Conservation (phyloP, 2,113 vertebrate genomes). For the Orthochromis indermauri region DNA sequence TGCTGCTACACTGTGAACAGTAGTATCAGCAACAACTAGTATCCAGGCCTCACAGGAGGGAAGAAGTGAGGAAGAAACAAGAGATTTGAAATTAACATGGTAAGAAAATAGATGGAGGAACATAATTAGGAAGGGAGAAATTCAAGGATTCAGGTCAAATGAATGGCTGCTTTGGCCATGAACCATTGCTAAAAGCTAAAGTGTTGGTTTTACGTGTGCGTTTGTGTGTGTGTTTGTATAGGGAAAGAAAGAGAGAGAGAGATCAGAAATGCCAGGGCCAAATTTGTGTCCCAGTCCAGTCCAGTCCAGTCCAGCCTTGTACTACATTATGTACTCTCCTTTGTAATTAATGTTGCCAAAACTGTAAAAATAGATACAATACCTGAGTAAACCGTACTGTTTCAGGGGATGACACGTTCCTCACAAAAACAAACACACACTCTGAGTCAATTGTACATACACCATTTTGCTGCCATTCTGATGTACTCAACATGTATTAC, state of each 20-base stretch:
- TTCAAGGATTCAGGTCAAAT: not conserved
- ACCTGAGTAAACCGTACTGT: not conserved
- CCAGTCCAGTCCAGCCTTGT: not conserved
- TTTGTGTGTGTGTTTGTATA: not conserved
- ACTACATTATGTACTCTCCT: not conserved
- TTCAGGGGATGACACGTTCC: not conserved
- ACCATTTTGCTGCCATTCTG: not conserved
- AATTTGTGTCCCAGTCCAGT: not conserved
- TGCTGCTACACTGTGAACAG: not conserved
- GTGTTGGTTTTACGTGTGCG: not conserved
- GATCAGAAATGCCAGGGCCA: not conserved
- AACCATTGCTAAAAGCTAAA: not conserved
- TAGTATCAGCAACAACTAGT: not conserved
- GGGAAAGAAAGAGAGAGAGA: fast-evolving
- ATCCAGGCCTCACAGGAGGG: not conserved
- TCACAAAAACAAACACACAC: not conserved
- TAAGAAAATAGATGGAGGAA: not conserved
- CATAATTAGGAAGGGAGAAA: not conserved
- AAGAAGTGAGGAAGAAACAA: not conserved
- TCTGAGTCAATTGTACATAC: not conserved
- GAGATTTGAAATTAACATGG: not conserved
- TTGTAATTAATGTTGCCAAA: not conserved
- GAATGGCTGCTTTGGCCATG: not conserved
- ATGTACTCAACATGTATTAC: not conserved
- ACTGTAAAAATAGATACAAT: not conserved